Evolutionary conservation across 1,140 invertebrate genomes (phyloP), one percentile per base, ranked within the genome.

Genomic region (Pissodes strobi): DNA sequence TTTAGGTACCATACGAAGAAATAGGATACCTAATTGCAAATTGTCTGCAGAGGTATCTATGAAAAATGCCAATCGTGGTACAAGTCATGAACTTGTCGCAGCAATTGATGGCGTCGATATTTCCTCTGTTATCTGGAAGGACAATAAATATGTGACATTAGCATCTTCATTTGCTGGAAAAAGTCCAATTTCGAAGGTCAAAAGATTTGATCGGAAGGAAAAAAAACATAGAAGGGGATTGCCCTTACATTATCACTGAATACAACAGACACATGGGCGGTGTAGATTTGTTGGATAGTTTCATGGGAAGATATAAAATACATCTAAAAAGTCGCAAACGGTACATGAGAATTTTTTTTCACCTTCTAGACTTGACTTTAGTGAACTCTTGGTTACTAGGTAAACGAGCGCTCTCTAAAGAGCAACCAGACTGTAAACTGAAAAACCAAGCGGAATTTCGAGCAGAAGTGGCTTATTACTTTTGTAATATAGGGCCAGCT

Each of bases 291-390:
- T 70, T 79, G 60, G 79, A 82, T 65, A 76, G 72, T 55, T 69
- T 80, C 22, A 78, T 82, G 57, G 76, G 75, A 9, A 71, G 76
- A 45, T n/a, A n/a, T n/a, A n/a, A n/a, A n/a, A n/a, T n/a, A n/a
- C n/a, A n/a, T n/a, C n/a, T n/a, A n/a, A n/a, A n/a, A n/a, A n/a
- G n/a, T n/a, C n/a, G n/a, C n/a, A n/a, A n/a, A n/a, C n/a, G n/a
- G n/a, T n/a, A n/a, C 80, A 82, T 70, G 68, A 74, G 67, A 78
- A 37, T 75, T 27, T 75, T 74, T 53, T 73, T 70, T 27, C 74
- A 75, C 49, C 30, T 75, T n/a, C 9, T 72, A 17, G 66, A 74
- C 46, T 37, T 72, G 41, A 49, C 52, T 8, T 38, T 74, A 12
- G 57, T 70, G 23, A 75, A 75, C 58, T 64, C 72, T 10, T 69